Evolutionary conservation across 30 jellyfish, hydroid and myxozoan species (phyloP).

Genomic region (Turritopsis rubra): DNA sequence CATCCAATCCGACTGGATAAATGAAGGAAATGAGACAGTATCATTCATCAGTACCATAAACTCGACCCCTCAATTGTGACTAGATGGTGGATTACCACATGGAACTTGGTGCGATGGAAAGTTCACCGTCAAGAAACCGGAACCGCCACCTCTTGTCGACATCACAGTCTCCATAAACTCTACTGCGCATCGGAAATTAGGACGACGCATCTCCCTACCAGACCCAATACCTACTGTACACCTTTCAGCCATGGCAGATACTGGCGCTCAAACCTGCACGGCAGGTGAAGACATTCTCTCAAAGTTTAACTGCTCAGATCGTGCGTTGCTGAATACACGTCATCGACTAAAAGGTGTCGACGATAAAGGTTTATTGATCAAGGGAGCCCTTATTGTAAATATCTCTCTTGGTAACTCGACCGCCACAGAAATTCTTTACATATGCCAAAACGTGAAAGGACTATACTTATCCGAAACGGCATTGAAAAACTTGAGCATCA

Average conservation of each 20-base stretch:
- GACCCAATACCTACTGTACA: not conserved
- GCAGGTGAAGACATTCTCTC: not conserved
- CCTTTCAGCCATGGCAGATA: not conserved
- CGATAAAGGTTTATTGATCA: not conserved
- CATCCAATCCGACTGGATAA: not conserved
- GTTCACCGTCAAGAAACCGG: not conserved
- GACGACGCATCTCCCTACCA: not conserved
- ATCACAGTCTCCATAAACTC: not conserved
- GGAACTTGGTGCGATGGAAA: not conserved
- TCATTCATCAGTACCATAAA: not conserved
- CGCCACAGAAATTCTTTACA: not conserved
- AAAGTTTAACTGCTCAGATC: not conserved
- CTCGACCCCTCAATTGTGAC: not conserved
- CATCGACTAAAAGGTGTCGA: not conserved
- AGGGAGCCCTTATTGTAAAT: not conserved
- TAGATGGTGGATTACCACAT: not conserved
- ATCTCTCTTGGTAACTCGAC: not conserved
- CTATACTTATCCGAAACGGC: not conserved
- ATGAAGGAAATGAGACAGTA: not conserved
- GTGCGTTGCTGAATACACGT: not conserved
- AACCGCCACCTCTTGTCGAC: not conserved
- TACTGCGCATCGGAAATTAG: not conserved
- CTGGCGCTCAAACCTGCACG: not conserved
- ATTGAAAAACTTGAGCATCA: not conserved
- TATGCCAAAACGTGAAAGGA: not conserved